Conservation (phyloP, 2,888 invertebrate genomes). For the Caenorhabditis sulstoni region DNA sequence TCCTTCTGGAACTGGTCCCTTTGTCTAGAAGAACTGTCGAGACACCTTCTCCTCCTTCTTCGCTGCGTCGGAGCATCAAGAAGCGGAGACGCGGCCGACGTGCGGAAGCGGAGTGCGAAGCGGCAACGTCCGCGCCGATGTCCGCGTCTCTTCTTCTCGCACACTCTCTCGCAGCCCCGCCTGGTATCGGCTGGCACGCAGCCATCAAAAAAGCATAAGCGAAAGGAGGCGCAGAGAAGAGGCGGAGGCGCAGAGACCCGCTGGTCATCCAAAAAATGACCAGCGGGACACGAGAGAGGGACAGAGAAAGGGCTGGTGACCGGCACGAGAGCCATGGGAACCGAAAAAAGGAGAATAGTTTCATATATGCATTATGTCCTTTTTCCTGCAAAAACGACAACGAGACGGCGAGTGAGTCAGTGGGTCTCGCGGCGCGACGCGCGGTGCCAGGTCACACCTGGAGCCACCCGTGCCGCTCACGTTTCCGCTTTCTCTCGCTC, state of each 20-base stretch:
- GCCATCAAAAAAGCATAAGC: constrained; percentile 20
- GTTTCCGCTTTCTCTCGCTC: constrained; percentile 30
- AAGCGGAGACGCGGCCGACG: constrained; percentile 1
- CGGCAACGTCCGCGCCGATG: neutral
- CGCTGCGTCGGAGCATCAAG: neutral
- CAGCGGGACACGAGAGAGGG: constrained; percentile 21
- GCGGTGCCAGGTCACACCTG: constrained; percentile 50
- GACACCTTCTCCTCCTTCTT: neutral
- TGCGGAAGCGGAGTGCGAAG: constrained; percentile 20
- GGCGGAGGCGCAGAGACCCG: neutral
- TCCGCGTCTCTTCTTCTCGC: constrained; percentile 50
- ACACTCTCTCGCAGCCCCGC: constrained; percentile 35
- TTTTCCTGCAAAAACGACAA: neutral
- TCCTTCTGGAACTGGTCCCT: constrained; percentile 16
- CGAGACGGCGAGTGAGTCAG: constrained; percentile 14
- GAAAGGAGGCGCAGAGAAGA: constrained; percentile 28
- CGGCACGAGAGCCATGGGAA: constrained; percentile 19
- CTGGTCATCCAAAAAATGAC: constrained; percentile 20
- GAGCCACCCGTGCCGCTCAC: constrained; percentile 42
- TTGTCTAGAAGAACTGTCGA: constrained; percentile 7
- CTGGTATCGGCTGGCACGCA: constrained; percentile 53
- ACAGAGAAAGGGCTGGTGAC: constrained; percentile 15
- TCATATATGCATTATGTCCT: constrained; percentile 1
- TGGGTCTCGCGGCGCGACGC: constrained; percentile 11
- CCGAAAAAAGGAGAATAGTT: neutral